Evolutionary conservation across 2,888 invertebrate species (phyloP), one percentile per base, ranked within the genome.

Genomic region (Minunthozetes semirufus): DNA sequence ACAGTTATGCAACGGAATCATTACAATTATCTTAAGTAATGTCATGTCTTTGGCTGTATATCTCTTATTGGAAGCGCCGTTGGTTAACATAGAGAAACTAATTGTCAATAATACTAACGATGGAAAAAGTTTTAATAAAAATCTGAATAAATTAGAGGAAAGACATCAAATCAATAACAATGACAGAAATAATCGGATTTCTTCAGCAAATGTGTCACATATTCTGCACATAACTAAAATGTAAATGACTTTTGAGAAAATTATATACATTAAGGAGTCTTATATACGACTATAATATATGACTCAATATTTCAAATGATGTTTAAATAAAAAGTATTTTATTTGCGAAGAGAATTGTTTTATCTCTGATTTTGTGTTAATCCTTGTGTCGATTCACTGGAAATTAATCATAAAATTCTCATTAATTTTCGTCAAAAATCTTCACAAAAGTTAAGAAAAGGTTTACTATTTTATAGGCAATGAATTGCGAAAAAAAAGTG

Each of bases 51-150:
- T 42, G 22, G 22, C 46, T 0, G 42, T 68, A 11, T 68, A 68
- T 22, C 22, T 68, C n/a, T 46, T 68, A 22, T 42, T 68, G 8
- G 68, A 68, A n/a, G 68, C 68, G 3, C 68, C 68, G 33, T 68
- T 68, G 13, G 68, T 25, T 46, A 68, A 42, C 38, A 33, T 68
- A 46, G 68, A 68, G 29, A 68, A 68, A 46, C 11, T 68, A 6
- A 22, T 68, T 22, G 19, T 68, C 11, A 9, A 29, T 68, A 33
- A 6, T 38, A 68, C n/a, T n/a, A 22, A 2, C 19, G 11, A 25
- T 19, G 59, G 19, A 19, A 22, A 27, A 22, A 11, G 15, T 22
- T n/a, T 15, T 13, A 46, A n/a, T 50, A 72, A 25, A 33, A 9
- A 50, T n/a, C 29, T 1, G 33, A 61, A 27, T 61, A n/a, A 33